Conservation (phyloP, 2,888 invertebrate genomes). For the Plagodis pulveraria region DNA sequence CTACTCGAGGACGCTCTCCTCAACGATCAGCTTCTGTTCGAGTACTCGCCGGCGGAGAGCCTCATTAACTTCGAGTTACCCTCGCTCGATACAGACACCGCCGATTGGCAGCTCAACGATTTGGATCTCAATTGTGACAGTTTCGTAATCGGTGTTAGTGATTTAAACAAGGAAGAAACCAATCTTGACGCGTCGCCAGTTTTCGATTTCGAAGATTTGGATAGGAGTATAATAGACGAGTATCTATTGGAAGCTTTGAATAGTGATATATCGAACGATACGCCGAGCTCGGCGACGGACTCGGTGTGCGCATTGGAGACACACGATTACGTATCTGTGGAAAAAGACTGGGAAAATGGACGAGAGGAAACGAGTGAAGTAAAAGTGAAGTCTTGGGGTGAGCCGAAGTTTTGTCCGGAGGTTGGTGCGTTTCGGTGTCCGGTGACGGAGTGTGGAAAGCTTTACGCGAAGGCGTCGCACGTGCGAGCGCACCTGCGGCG, state of each 20-base stretch:
- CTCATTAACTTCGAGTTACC: slow-evolving; percentile 78
- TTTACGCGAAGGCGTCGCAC: slow-evolving; percentile 96
- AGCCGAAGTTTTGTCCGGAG: slow-evolving; percentile 72
- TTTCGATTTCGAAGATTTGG: slow-evolving; percentile 75
- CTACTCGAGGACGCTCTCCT: slow-evolving; percentile 67
- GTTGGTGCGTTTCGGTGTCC: slow-evolving; percentile 88
- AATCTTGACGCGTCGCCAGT: slow-evolving; percentile 56
- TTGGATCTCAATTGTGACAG: slow-evolving; percentile 71
- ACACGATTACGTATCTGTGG: slow-evolving; percentile 50
- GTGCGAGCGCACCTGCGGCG: slow-evolving; percentile 94
- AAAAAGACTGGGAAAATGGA: slow-evolving; percentile 44
- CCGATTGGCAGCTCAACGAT: slow-evolving; percentile 71
- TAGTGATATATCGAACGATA: slow-evolving; percentile 63
- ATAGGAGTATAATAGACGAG: slow-evolving; percentile 72
- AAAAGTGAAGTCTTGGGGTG: slow-evolving; percentile 67
- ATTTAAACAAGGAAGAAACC: slow-evolving; percentile 61
- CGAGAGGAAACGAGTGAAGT: slow-evolving; percentile 44
- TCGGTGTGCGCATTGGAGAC: slow-evolving; percentile 57
- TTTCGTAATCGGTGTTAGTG: slow-evolving; percentile 66
- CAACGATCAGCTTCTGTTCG: slow-evolving; percentile 71
- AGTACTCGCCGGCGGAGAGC: slow-evolving; percentile 76
- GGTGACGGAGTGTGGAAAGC: slow-evolving; percentile 89
- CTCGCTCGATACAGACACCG: slow-evolving; percentile 55
- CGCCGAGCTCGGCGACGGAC: slow-evolving; percentile 54
- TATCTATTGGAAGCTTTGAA: slow-evolving; percentile 69